Evolutionary conservation across 2,888 invertebrate species (phyloP), one percentile per base, ranked within the genome.

Genomic region (Deilephila elpenor): DNA sequence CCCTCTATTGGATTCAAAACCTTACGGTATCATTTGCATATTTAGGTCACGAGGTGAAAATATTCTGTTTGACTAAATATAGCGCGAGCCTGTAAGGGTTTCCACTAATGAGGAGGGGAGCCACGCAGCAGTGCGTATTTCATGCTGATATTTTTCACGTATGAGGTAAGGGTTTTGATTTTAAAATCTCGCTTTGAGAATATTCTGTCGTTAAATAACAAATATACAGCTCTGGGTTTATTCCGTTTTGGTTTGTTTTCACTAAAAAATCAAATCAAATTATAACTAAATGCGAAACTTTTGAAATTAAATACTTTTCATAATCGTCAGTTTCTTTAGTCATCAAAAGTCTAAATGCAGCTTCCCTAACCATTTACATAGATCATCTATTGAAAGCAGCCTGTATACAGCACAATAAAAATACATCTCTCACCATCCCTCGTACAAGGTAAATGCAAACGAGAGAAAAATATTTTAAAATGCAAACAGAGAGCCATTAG

Each of bases 1-100:
- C 17, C 2, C n/a, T 56, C 1, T 56, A 56, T 17, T n/a, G n/a
- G n/a, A 56, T 56, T 56, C 56, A n/a, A 7, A 6, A 19, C 1
- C 56, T n/a, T 56, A 56, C n/a, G n/a, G 56, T n/a, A 56, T n/a
- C 11, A 3, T 14, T 56, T 4, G 56, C 5, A 56, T 5, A 19
- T 56, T 56, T 56, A n/a, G 56, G 56, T 56, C 56, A 56, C 56
- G 56, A 56, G 56, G 56, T 56, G 7, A n/a, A 56, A 56, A n/a
- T n/a, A 56, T 56, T 56, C 4, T n/a, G n/a, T 56, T 44, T 44
- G 44, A 44, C 14, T 44, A 44, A 44, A 44, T 44, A 44, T 44
- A 44, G 44, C 11, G 44, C 44, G 14, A 44, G 14, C 3, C 44
- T 44, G 11, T 44, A 14, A 14, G 44, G 14, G 44, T 44, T 19